These are phyloP conservation scores for Hypsibius dujardini DNA, from an alignment of 1,140 invertebrate genomes.

Conservation along the genomic window DNA sequence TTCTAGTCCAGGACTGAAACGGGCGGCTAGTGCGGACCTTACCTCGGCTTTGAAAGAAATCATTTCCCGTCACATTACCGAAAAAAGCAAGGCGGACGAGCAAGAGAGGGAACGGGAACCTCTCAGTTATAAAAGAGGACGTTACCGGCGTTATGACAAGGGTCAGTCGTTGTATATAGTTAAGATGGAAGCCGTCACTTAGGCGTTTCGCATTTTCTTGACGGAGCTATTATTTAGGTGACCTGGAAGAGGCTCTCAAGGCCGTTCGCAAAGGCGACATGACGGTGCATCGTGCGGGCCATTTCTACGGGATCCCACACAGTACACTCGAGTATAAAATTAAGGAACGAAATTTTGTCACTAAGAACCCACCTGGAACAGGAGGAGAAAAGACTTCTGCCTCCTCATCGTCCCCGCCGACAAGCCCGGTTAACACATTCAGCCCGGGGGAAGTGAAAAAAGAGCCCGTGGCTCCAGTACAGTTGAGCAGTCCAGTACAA, in stretches of 20 bases:
- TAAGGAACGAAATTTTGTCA: conserved; percentile 32
- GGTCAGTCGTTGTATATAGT: too few relatives aligned
- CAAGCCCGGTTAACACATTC: too few relatives aligned
- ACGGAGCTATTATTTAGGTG: conserved; percentile 85
- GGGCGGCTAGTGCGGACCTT: neutral
- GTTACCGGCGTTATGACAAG: too few relatives aligned
- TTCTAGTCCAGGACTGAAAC: conserved; percentile 3
- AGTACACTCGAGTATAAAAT: conserved; percentile 94
- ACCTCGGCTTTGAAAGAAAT: neutral
- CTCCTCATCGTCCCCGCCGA: too few relatives aligned
- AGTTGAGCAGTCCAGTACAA: too few relatives aligned
- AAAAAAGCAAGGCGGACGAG: neutral
- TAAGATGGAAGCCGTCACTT: neutral
- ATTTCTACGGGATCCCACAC: conserved; percentile 91
- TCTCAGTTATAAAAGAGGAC: neutral
- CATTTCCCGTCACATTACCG: neutral
- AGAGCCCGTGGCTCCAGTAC: too few relatives aligned
- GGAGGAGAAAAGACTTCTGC: too few relatives aligned
- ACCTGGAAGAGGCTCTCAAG: conserved; percentile 79
- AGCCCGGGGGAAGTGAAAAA: too few relatives aligned
- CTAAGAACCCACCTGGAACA: too few relatives aligned
- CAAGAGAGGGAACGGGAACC: neutral
- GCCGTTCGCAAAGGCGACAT: conserved; percentile 92
- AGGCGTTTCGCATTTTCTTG: neutral
- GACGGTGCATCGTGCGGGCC: conserved; percentile 91